A percentile compares a stretch with the other conserved stretches of the same genome.
Conservation (phyloP, 2,888 invertebrate genomes). For the Linnaemya tessellans region DNA sequence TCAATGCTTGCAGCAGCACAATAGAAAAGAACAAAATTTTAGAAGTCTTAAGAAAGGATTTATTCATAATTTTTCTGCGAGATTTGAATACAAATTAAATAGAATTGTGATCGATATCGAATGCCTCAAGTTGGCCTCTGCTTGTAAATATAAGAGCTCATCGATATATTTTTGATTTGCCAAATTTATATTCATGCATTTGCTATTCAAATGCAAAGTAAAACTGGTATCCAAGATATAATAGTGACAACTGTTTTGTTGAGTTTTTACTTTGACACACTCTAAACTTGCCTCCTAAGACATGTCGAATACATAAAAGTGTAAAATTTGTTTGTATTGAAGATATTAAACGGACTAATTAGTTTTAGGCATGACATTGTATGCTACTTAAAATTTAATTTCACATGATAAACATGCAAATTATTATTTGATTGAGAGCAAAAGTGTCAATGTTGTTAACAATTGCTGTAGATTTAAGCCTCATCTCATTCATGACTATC, state of each 20-base stretch:
- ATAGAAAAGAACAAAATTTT: too few species aligned
- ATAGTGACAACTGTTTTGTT: conserved; percentile 10
- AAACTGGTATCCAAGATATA: neutral
- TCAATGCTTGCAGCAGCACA: too few species aligned
- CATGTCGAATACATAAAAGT: conserved; percentile 8
- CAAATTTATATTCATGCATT: neutral
- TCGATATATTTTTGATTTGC: too few species aligned
- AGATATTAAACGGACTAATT: conserved; percentile 38
- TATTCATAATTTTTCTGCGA: too few species aligned
- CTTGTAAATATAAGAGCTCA: neutral
- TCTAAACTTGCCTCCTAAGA: neutral
- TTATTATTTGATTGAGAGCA: conserved; percentile 22
- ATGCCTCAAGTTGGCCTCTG: too few species aligned
- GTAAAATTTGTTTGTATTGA: conserved; percentile 28
- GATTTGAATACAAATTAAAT: too few species aligned
- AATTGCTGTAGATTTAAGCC: neutral
- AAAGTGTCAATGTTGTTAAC: conserved; percentile 47
- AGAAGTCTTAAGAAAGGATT: too few species aligned
- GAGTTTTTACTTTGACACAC: neutral
- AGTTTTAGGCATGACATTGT: conserved; percentile 36
- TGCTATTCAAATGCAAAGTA: neutral
- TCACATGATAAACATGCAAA: conserved; percentile 16
- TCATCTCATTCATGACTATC: too few species aligned
- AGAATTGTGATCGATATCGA: too few species aligned
- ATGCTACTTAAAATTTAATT: conserved; percentile 51